Evolutionary conservation across 2,797 vertebrate genomes (phyloP).

Genomic region (Tragopan temminckii): DNA sequence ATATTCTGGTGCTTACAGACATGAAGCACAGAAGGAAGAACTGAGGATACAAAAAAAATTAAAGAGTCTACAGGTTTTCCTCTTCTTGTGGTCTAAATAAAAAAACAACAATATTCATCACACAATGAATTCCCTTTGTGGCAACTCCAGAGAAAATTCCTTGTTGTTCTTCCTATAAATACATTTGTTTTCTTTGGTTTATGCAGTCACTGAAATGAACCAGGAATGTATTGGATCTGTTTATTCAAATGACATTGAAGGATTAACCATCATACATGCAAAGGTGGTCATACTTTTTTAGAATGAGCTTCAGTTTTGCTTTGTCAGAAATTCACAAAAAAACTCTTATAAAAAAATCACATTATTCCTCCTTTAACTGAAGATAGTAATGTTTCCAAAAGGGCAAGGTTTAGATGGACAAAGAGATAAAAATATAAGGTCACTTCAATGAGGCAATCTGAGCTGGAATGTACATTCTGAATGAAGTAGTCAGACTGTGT

Average conservation of each 20-base stretch:
- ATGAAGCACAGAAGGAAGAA: neutral
- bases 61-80: neutral
- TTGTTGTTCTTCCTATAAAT: neutral
- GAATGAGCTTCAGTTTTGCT: slow-evolving; percentile 2
- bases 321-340: slow-evolving; percentile 31
- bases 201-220: neutral
- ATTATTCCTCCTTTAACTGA: slow-evolving; percentile 16
- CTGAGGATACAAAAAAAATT: neutral
- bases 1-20: neutral
- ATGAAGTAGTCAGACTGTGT: slow-evolving; percentile 51
- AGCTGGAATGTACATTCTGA: slow-evolving; percentile 29
- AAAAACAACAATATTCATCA: neutral
- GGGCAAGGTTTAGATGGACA: slow-evolving; percentile 54
- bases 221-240: neutral
- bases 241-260: neutral
- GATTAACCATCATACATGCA: neutral
- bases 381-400: slow-evolving; percentile 50
- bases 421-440: slow-evolving; percentile 66
- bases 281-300: neutral
- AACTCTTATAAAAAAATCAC: slow-evolving; percentile 28
- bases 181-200: neutral
- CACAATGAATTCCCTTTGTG: neutral
- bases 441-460: slow-evolving; percentile 54
- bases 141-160: neutral
- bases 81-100: neutral